Conservation (phyloP, 2,888 invertebrate genomes). For the Bruchidius siliquastri region DNA sequence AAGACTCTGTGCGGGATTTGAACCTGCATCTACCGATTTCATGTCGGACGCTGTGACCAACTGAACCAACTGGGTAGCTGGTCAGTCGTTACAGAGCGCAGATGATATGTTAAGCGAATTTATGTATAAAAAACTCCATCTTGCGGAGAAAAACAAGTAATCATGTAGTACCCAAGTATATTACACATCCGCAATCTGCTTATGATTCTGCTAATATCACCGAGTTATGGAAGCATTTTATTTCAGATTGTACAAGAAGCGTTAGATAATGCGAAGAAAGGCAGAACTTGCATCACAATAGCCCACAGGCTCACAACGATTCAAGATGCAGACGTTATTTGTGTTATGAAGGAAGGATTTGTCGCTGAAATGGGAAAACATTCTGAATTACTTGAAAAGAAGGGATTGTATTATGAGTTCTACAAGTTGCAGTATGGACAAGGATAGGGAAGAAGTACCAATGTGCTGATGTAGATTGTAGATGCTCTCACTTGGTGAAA, state of each 20-base stretch:
- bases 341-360: slow-evolving; percentile 64
- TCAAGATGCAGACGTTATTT: slow-evolving; percentile 73
- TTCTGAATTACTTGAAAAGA: slow-evolving; percentile 56
- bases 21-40: no score
- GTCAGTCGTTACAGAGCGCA: no score
- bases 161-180: no score
- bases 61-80: no score
- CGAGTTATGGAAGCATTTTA: background rate
- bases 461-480: background rate
- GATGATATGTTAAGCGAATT: no score
- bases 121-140: no score
- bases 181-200: no score
- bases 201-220: no score
- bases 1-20: no score
- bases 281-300: slow-evolving; percentile 80
- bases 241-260: slow-evolving; percentile 78
- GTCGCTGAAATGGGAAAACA: slow-evolving; percentile 71
- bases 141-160: no score
- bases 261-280: slow-evolving; percentile 72
- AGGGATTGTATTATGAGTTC: slow-evolving; percentile 63
- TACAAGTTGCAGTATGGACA: slow-evolving; percentile 33
- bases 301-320: slow-evolving; percentile 83
- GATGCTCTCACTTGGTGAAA: no score
- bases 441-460: slow-evolving; percentile 1
- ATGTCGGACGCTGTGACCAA: no score